phyloP scores from a whole-genome alignment of 2,888 invertebrate species.

The Lasiommata megera region DNA sequence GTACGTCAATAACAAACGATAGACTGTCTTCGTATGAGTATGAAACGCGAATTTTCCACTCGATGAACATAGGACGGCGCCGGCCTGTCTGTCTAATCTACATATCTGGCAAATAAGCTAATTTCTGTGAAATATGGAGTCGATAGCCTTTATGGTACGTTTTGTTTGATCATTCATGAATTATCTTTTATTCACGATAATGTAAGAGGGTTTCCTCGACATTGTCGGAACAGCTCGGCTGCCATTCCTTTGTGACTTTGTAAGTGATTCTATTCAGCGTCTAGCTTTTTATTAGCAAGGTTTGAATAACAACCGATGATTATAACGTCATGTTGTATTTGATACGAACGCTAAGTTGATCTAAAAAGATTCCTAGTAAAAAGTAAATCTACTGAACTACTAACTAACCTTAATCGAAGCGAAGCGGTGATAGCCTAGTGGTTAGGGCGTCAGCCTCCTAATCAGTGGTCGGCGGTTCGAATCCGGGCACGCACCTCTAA shows the following conservation, averaged over 20 bases:
- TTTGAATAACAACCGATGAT: slow-evolving; percentile 2
- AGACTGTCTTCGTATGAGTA: slow-evolving; percentile 29
- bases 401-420: too few species aligned
- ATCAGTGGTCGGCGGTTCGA: too few species aligned
- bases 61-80: slow-evolving; percentile 51
- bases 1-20: slow-evolving; percentile 20
- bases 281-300: slow-evolving; percentile 11
- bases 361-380: too few species aligned
- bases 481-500: too few species aligned
- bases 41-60: slow-evolving; percentile 46
- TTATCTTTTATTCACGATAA: slow-evolving; percentile 35
- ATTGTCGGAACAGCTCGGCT: slow-evolving; percentile 24
- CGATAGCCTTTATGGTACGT: slow-evolving; percentile 45
- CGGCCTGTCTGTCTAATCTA: slow-evolving; percentile 55
- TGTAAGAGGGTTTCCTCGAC: slow-evolving; percentile 27
- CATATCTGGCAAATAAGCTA: slow-evolving; percentile 58
- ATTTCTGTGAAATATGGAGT: slow-evolving; percentile 59
- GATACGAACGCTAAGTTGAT: neutral
- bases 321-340: neutral
- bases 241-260: slow-evolving; percentile 31
- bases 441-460: too few species aligned
- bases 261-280: slow-evolving; percentile 27
- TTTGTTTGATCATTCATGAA: slow-evolving; percentile 41
- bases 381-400: too few species aligned
- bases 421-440: too few species aligned